A percentile compares a stretch with the other conserved stretches of the same genome.
These are phyloP conservation scores for Micrasema longulum DNA, from an alignment of 1,140 invertebrate species.

Conservation along the genomic window DNA sequence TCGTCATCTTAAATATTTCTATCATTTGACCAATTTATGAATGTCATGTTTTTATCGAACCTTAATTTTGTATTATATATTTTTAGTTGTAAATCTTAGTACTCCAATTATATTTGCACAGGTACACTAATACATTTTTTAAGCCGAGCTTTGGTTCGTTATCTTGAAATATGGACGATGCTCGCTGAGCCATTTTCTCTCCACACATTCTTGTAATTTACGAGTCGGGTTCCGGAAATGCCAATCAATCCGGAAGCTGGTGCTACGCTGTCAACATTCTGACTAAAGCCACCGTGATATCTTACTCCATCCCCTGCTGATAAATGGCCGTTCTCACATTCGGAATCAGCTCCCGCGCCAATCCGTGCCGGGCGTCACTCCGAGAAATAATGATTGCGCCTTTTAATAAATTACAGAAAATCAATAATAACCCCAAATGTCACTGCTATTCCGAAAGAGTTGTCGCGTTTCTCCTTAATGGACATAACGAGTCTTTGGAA, in stretches of 20 bases:
- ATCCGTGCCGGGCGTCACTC: not conserved
- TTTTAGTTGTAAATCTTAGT: no score
- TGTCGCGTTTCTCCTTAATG: not conserved
- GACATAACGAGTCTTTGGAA: not conserved
- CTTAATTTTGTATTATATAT: no score
- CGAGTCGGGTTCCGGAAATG: slow-evolving; percentile 7
- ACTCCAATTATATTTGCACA: not conserved
- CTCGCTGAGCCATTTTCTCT: no score
- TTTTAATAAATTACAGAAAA: slow-evolving; percentile 11
- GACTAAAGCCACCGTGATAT: slow-evolving; percentile 6
- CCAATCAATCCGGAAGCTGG: not conserved
- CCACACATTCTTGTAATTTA: slow-evolving; percentile 2
- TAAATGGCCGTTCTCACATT: slow-evolving; percentile 25
- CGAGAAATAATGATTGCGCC: not conserved
- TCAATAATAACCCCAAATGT: slow-evolving; percentile 1
- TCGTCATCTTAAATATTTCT: no score
- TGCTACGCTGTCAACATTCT: not conserved
- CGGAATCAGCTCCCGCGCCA: not conserved
- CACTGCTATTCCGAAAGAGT: slow-evolving; percentile 3
- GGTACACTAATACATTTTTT: no score
- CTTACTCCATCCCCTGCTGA: slow-evolving; percentile 23
- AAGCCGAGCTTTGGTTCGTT: not conserved
- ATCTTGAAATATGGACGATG: no score
- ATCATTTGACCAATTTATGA: no score
- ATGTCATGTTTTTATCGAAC: no score